Base-by-base conservation (phyloP, 2,888 invertebrate species). In the Seira musarum region DNA sequence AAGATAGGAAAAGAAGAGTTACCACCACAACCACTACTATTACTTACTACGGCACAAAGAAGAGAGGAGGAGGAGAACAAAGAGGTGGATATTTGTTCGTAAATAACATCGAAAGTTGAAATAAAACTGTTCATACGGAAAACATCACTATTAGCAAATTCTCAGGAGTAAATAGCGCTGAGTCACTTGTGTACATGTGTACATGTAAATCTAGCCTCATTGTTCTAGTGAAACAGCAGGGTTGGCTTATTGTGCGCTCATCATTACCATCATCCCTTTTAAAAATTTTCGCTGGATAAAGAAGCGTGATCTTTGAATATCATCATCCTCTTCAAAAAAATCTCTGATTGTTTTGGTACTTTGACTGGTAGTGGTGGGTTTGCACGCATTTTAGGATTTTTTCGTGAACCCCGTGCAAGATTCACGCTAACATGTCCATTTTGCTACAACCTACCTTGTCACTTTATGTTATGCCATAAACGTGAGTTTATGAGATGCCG, bases 81-180 rank as follows among this genome's bases (percentile, higher is more conserved):
- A 40, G 30, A 67, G 66, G 67, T 74, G 74, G 60, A 30, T 60
- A 74, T 67, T 74, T 53, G 60, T 40, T 17, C 74, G 74, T 74
- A 73, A 73, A 73, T 8, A 21, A 40, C 40, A 8, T 40, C 40
- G 13, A 40, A 40, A 40, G 13, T 6, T 40, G 40, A 57, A 57
- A 57, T 57, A 57, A 57, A 57, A 57, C 8, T 57, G 57, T 57
- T 3, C 3, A 57, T n/a, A n/a, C 6, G 17, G 57, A 22, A 67
- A 68, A 68, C 68, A 68, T 68, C 53, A 53, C 49, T 68, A 68
- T 68, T 68, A 68, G 57, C 57, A 70, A 70, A 70, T 21, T 13
- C 24, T 3, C n/a, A n/a, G n/a, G n/a, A n/a, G n/a, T n/a, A n/a
- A n/a, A 13, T 57, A 13, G 5, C 15, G 57, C 57, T 57, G 57